Evolutionary conservation across 2,888 invertebrate genomes (phyloP).

Genomic region (Rhopalosiphum nymphaeae): DNA sequence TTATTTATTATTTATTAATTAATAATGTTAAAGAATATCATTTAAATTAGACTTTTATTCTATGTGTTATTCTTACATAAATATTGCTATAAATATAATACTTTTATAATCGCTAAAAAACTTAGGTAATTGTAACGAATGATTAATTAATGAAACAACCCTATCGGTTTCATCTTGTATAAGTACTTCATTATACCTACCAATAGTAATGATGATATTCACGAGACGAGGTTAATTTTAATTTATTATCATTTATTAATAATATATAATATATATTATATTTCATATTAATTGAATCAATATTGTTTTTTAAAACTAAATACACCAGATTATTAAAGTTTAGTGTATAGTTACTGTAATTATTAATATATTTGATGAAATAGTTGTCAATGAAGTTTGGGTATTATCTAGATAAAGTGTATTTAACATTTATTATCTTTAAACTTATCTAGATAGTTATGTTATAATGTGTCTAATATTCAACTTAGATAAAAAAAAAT

Average conservation of each 20-base stretch:
- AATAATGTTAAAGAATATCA: neutral
- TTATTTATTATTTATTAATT: neutral
- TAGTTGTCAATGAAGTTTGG: neutral
- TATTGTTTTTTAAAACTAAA: neutral
- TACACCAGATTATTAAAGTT: neutral
- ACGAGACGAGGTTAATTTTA: neutral
- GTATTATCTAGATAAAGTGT: too few species aligned
- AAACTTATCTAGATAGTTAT: too few species aligned
- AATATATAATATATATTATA: neutral
- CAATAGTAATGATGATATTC: neutral
- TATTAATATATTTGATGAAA: neutral
- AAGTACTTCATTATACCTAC: neutral
- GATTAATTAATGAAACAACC: neutral
- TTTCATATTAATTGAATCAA: neutral
- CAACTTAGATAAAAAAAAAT: too few species aligned
- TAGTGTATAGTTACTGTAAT: neutral
- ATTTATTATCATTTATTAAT: neutral
- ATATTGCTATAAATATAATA: neutral
- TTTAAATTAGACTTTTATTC: neutral
- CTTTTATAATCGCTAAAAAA: neutral
- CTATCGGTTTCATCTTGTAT: neutral
- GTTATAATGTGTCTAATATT: too few species aligned
- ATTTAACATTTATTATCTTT: too few species aligned
- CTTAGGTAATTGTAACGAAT: neutral
- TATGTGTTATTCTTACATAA: neutral